Evolutionary conservation across 2,888 invertebrate species (phyloP), one percentile per base, ranked within the genome.

Genomic region (Tricholauxania praeusta): DNA sequence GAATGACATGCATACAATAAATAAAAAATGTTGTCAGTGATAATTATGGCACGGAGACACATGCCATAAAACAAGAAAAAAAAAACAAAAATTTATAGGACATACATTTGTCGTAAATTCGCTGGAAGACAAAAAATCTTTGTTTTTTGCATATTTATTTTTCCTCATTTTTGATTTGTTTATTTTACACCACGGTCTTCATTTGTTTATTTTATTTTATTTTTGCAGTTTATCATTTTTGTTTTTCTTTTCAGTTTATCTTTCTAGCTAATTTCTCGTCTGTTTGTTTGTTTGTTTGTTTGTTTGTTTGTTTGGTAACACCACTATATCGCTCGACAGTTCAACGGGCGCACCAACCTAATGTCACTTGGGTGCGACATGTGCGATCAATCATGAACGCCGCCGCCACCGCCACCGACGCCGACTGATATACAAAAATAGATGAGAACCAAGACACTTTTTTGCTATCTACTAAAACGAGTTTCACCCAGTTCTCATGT

Each of bases 281-380:
- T 4, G 39, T 39, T 39, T 39, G 39, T 28, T 28, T 28, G 28
- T 60, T 22, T 60, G 60, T 60, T 60, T 60, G 39, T 39, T 39
- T 39, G 39, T 28, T 28, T 28, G 28, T 60, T 22, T 60, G 60
- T 60, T 60, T 60, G n/a, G n/a, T n/a, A n/a, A 47, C 60, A 62
- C 17, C 60, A 32, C 39, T 12, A 22, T 32, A 32, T 32, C 59
- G 12, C 15, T 15, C 28, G 14, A 28, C 60, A 32, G 39, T 14
- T 14, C 32, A 60, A n/a, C 60, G 28, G 22, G 51, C 64, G 28
- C 22, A 51, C 14, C 64, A 51, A 39, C 28, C 51, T 28, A 51
- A 51, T 64, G 64, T 64, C 64, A 64, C 28, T 64, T 64, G 28
- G 64, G 51, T 19, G 64, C 64, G 64, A 64, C 64, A 64, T 49